phyloP scores from a whole-genome alignment of 1,140 invertebrate species.

The Lordiphosa stackelbergi region DNA sequence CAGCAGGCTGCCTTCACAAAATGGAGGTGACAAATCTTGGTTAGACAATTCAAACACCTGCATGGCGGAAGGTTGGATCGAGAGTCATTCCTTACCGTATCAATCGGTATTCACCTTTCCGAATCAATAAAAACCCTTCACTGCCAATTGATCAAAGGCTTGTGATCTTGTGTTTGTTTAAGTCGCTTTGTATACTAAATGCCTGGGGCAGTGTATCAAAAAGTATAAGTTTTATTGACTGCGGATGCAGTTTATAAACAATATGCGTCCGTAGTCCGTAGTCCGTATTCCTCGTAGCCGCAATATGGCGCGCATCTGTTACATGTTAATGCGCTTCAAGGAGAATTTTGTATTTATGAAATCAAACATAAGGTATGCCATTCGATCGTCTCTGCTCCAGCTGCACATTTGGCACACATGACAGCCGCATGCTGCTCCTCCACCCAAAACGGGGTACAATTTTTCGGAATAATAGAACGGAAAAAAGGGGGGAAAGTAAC shows the following conservation, averaged over 20 bases:
- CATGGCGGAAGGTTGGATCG: no score
- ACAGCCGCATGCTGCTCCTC: constrained; percentile 55
- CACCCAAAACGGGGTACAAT: constrained; percentile 13
- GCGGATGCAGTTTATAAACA: constrained; percentile 74
- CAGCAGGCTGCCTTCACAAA: constrained; percentile 9
- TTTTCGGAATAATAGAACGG: constrained; percentile 28
- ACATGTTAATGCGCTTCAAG: constrained; percentile 59
- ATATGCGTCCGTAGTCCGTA: constrained; percentile 25
- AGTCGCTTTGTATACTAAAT: constrained; percentile 41
- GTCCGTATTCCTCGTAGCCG: constrained; percentile 28
- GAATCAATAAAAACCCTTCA: no score
- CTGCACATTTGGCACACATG: constrained; percentile 73
- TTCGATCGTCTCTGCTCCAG: constrained; percentile 47
- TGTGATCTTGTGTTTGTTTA: not conserved
- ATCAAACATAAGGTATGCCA: constrained; percentile 69
- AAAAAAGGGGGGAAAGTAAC: constrained; percentile 3
- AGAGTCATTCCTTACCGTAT: no score
- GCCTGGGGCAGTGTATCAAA: constrained; percentile 55
- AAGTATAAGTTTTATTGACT: constrained; percentile 74
- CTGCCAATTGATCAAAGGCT: no score
- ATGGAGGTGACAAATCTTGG: constrained; percentile 52
- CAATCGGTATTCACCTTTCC: no score
- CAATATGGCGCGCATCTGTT: constrained; percentile 73
- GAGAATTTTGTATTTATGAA: constrained; percentile 66
- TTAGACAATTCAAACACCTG: constrained; percentile 45